Conservation (phyloP, 2,113 vertebrate species). For the Peromyscus leucopus region DNA sequence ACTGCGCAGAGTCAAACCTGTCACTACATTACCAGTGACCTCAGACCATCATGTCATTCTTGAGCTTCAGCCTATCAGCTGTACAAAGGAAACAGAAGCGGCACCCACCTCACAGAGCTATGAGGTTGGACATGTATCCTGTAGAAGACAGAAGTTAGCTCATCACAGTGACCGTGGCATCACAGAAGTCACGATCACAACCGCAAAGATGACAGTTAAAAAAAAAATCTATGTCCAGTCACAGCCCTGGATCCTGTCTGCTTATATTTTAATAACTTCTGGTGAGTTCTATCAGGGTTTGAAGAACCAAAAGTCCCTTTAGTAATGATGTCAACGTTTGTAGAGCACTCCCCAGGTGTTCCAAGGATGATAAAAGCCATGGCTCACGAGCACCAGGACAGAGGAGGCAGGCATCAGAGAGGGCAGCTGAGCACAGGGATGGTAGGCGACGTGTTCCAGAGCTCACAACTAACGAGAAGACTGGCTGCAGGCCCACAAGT, state of each 20-base stretch:
- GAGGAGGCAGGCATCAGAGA: not conserved
- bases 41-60: constrained; percentile 13
- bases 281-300: not conserved
- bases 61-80: not conserved
- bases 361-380: not conserved
- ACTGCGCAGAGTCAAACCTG: too few relatives aligned
- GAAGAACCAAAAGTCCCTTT: constrained; percentile 17
- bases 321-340: not conserved
- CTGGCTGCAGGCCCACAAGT: not conserved
- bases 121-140: not conserved
- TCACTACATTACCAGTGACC: not conserved
- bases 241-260: not conserved
- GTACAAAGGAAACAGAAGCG: not conserved
- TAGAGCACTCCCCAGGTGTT: not conserved
- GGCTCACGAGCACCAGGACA: not conserved
- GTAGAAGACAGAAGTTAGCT: not conserved
- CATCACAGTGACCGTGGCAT: not conserved
- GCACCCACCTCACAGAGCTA: not conserved
- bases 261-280: constrained; percentile 6
- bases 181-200: not conserved
- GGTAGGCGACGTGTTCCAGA: not conserved
- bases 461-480: not conserved
- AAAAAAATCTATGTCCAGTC: not conserved
- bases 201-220: not conserved
- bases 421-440: not conserved